Base-by-base conservation (phyloP, 2,888 invertebrate species). In the Meteorus colon region DNA sequence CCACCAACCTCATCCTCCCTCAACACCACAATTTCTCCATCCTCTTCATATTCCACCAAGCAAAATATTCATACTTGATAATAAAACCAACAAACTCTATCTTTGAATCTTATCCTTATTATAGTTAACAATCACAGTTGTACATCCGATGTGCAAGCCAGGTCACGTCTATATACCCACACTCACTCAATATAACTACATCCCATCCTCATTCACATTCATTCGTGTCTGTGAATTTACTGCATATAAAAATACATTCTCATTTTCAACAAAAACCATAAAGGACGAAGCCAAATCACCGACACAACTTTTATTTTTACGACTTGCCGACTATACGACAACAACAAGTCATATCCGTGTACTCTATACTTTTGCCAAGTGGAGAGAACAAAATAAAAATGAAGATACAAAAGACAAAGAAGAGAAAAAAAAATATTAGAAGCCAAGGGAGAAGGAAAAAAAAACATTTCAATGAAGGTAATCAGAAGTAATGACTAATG, bases 141-240 rank as follows among this genome's bases (percentile, higher is more conserved):
- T 68, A 73, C 62, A 48, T 37, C 83, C 81, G 81, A 82, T 82
- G 81, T 77, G 78, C 81, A 77, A 86, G 81, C 81, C 85, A 65
- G 79, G 86, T 87, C 87, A 87, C 87, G 87, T 74, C 79, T 82
- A 86, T 84, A 83, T 84, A 85, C 84, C 8, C 8, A 41, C 41
- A 41, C 41, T 4, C 41, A 41, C 41, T 41, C 12, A 41, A 41
- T 12, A 41, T 41, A 34, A 34, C 34, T 6, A 34, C 34, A 41
- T 41, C 41, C 41, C 8, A 41, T 41, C 41, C 4, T 12, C 12
- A 41, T 41, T 12, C 41, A 41, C 12, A 12, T 12, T 41, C 41
- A 12, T 41, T 41, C 12, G 41, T 41, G 41, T 41, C 12, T 8
- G 41, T 41, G 41, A 41, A 41, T 41, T 41, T 10, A 41, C 41